A percentile compares a stretch with the other conserved stretches of the same genome.
phyloP scores from a whole-genome alignment of 2,113 vertebrate species.

The Bombycilla garrulus region DNA sequence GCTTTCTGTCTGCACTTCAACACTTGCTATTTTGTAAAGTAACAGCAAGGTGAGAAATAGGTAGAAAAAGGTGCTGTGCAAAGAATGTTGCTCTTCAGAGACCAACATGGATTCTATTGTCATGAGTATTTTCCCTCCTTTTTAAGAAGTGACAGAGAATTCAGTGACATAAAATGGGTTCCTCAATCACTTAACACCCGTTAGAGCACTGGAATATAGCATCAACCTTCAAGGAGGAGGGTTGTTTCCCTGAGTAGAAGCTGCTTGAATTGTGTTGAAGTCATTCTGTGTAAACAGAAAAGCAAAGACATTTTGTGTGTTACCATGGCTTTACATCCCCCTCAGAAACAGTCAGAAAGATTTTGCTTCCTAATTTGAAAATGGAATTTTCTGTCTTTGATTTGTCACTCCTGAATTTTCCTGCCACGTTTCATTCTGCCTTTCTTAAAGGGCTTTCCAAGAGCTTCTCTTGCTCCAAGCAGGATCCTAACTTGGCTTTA shows the following conservation, averaged over 20 bases:
- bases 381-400: background rate
- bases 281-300: background rate
- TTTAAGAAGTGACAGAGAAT: background rate
- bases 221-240: background rate
- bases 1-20: background rate
- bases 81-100: background rate
- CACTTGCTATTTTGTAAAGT: background rate
- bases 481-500: background rate
- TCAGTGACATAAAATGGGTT: background rate
- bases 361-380: background rate
- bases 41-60: background rate
- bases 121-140: background rate
- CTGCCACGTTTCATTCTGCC: fast-evolving
- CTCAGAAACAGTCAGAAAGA: background rate
- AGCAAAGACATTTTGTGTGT: background rate
- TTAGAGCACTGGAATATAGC: background rate
- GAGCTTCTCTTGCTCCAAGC: background rate
- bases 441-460: background rate
- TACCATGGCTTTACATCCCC: background rate
- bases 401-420: background rate
- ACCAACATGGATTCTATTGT: background rate
- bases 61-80: background rate
- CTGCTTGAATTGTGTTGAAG: background rate
- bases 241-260: background rate
- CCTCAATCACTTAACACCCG: background rate